A percentile compares a stretch with the other conserved stretches of the same genome.
phyloP scores from a whole-genome alignment of 2,888 invertebrate species.

The Meghimatium bilineatum region DNA sequence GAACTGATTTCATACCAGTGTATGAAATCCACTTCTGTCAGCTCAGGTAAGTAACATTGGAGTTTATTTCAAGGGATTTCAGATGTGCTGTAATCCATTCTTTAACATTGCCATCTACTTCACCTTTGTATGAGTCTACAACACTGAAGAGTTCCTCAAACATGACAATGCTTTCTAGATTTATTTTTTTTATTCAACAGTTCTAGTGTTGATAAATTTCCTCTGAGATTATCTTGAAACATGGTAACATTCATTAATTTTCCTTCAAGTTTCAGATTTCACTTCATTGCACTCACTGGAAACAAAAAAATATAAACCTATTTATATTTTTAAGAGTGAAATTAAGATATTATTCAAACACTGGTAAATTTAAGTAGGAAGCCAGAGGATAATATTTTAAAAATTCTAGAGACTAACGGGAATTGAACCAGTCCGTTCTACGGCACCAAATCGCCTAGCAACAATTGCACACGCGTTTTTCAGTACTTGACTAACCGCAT shows the following conservation, averaged over 20 bases:
- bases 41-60: background rate
- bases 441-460: too few relatives aligned
- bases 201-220: background rate
- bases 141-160: constrained; percentile 4
- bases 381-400: too few relatives aligned
- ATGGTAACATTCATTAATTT: background rate
- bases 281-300: too few relatives aligned
- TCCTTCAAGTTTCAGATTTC: too few relatives aligned
- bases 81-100: constrained; percentile 1
- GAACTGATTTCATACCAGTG: background rate
- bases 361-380: too few relatives aligned
- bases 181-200: background rate
- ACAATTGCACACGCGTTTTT: too few relatives aligned
- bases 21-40: background rate
- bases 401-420: too few relatives aligned
- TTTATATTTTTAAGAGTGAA: too few relatives aligned
- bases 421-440: too few relatives aligned
- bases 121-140: background rate
- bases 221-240: background rate
- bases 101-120: background rate
- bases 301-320: too few relatives aligned
- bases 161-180: background rate
- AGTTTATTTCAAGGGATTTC: background rate
- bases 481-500: too few relatives aligned
- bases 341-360: too few relatives aligned